phyloP scores from a whole-genome alignment of 2,797 vertebrate species.

The Danio tinwini region DNA sequence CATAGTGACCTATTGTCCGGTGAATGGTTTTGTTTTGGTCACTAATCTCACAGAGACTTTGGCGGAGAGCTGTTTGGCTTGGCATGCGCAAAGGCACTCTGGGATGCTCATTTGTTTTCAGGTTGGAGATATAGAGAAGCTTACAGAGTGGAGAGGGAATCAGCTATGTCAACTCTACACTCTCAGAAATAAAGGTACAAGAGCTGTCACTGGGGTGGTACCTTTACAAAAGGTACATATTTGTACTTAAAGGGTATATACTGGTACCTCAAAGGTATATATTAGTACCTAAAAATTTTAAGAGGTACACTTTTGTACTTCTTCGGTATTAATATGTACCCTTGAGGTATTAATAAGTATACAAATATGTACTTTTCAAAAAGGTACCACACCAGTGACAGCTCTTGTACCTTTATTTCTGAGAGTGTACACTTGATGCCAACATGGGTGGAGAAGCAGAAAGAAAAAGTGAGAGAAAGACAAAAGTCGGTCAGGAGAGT shows the following conservation, averaged over 20 bases:
- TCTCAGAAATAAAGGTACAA: no score
- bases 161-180: constrained; percentile 74
- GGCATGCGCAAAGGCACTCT: constrained; percentile 65
- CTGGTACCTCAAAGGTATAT: no score
- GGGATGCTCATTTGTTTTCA: constrained; percentile 80
- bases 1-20: constrained; percentile 80
- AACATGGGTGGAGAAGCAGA: constrained; percentile 53
- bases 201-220: no score
- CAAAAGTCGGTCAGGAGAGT: background rate
- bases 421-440: constrained; percentile 46
- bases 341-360: no score
- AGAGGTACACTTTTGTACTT: no score
- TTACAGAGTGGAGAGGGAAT: constrained; percentile 60
- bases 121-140: constrained; percentile 71
- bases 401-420: no score
- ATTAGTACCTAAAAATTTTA: no score
- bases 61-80: constrained; percentile 73
- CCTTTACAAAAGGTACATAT: no score
- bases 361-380: no score
- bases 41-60: constrained; percentile 63
- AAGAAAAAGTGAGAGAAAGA: constrained; percentile 22
- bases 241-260: no score
- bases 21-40: constrained; percentile 75
- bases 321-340: no score
- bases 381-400: no score